Percentiles rank a stretch among this genome's conserved stretches.
These are phyloP conservation scores for Chunga burmeisteri DNA, from an alignment of 2,113 vertebrate genomes.

Conservation along the genomic window DNA sequence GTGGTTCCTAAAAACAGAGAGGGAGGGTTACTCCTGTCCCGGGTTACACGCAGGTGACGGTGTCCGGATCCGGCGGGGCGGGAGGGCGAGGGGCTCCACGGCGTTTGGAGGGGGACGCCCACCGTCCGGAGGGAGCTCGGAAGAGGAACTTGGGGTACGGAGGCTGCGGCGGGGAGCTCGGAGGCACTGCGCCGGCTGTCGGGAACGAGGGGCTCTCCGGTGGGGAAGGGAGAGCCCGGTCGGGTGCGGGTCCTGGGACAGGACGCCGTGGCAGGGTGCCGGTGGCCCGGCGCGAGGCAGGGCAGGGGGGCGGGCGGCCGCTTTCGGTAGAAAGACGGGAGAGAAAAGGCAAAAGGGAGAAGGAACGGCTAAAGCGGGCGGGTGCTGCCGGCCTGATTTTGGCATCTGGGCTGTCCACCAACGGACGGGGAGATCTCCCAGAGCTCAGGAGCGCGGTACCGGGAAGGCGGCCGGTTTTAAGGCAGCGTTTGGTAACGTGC, in stretches of 20 bases:
- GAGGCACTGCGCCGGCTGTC: no score
- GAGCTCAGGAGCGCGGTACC: neutral
- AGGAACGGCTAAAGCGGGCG: neutral
- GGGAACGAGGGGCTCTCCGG: neutral
- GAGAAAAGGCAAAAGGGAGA: neutral
- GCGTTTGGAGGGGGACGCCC: no score
- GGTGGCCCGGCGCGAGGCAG: no score
- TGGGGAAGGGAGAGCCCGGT: neutral
- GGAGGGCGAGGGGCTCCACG: neutral
- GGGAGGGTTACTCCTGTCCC: neutral
- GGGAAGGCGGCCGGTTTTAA: neutral
- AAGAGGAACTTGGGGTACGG: no score
- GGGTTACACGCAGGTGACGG: no score
- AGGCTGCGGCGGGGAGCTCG: no score
- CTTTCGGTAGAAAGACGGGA: neutral
- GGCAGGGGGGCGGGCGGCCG: neutral
- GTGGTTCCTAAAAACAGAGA: constrained; percentile 80
- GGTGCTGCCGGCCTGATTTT: neutral
- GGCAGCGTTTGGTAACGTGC: neutral
- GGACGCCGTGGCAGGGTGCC: no score
- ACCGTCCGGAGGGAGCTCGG: no score
- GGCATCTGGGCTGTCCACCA: neutral
- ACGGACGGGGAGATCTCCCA: neutral
- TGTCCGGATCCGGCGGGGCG: no score
- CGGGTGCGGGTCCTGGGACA: neutral